Percentiles rank a stretch among this genome's conserved stretches.
Evolutionary conservation across 64 coral and sea anemone genomes (phyloP).

Genomic region (Stichodactyla helianthus): DNA sequence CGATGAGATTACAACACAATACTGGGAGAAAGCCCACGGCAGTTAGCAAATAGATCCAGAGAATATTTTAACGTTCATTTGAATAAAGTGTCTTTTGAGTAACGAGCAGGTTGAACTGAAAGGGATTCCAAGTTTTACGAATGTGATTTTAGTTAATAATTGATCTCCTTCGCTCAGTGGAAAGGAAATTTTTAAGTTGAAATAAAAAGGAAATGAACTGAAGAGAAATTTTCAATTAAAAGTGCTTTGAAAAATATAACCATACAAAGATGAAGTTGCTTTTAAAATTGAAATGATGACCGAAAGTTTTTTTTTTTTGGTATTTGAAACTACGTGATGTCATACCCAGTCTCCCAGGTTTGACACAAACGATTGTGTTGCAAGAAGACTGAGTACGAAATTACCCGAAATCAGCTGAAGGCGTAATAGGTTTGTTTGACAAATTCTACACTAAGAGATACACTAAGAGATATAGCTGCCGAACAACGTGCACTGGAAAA

Average conservation of each 20-base stretch:
- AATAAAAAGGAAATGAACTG: not conserved
- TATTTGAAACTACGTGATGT: no score
- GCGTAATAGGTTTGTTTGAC: no score
- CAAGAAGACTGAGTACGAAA: no score
- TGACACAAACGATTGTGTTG: no score
- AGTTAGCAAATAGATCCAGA: not conserved
- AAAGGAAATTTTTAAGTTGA: not conserved
- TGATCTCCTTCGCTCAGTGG: not conserved
- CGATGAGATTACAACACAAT: no score
- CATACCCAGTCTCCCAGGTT: no score
- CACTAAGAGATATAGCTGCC: no score
- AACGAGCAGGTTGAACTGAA: not conserved
- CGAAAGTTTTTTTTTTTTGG: no score
- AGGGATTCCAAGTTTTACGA: not conserved
- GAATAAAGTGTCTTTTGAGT: not conserved
- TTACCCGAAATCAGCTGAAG: no score
- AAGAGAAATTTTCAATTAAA: not conserved
- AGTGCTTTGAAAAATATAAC: not conserved
- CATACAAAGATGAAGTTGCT: not conserved
- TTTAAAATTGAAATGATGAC: no score
- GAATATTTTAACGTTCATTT: not conserved
- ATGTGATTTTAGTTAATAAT: not conserved
- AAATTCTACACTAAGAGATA: no score
- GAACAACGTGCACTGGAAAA: no score
- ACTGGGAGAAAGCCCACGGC: not conserved